phyloP scores from a whole-genome alignment of 2,888 invertebrate species.

The Drosophila peninsularis region DNA sequence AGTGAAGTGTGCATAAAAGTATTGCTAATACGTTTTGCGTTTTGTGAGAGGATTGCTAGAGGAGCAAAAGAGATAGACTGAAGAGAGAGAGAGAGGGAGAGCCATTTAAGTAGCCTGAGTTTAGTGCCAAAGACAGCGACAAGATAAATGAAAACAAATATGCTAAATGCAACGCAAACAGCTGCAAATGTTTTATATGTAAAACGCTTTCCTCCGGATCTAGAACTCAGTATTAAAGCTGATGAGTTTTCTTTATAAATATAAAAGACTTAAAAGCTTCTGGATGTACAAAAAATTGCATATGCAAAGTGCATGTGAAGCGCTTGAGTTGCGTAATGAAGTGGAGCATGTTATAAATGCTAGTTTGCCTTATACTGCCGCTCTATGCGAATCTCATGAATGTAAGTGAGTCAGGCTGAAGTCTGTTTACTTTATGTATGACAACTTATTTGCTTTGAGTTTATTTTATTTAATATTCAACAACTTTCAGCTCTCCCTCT shows the following conservation, averaged over 20 bases:
- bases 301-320: slow-evolving; percentile 2
- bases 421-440: no score
- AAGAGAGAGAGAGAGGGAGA: neutral
- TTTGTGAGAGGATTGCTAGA: slow-evolving; percentile 46
- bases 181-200: neutral
- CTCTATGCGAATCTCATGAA: neutral
- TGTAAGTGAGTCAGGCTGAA: no score
- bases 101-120: slow-evolving; percentile 17
- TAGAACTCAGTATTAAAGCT: neutral
- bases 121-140: slow-evolving; percentile 22
- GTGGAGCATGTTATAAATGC: no score
- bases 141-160: slow-evolving; percentile 21
- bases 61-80: slow-evolving; percentile 11
- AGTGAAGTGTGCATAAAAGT: slow-evolving; percentile 41
- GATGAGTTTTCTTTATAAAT: slow-evolving; percentile 1
- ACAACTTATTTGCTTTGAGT: neutral
- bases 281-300: neutral
- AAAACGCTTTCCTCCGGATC: slow-evolving; percentile 2
- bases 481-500: no score
- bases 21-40: slow-evolving; percentile 53
- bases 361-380: neutral
- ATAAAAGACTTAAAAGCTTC: slow-evolving; percentile 4
- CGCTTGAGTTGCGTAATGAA: neutral
- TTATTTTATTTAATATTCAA: neutral
- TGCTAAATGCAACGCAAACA: slow-evolving; percentile 5